A percentile compares a stretch with the other conserved stretches of the same genome.
Conservation (phyloP, 2,113 vertebrate species). For the Halichoerus grypus region DNA sequence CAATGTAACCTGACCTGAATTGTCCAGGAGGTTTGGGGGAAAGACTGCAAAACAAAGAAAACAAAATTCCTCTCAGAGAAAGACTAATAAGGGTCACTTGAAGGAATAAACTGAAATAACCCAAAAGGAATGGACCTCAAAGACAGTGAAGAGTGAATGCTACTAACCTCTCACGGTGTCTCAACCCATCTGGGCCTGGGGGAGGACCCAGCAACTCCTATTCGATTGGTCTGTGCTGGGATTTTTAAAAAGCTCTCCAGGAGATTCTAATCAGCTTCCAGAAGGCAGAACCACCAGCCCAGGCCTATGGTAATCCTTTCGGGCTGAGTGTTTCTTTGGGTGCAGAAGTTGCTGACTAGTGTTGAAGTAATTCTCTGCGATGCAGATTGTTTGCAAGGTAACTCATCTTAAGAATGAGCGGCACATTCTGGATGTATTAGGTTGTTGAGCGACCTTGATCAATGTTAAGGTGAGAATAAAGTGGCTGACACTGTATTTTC, state of each 20-base stretch:
- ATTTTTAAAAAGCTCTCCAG: not conserved
- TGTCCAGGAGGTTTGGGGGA: not conserved
- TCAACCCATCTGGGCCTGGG: not conserved
- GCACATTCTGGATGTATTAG: no score
- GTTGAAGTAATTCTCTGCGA: not conserved
- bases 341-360: not conserved
- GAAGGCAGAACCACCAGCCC: not conserved
- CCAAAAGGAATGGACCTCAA: not conserved
- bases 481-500: not conserved
- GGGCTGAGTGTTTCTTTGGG: accelerated
- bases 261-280: not conserved
- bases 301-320: accelerated
- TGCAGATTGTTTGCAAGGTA: not conserved
- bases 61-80: not conserved
- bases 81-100: not conserved
- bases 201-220: no score
- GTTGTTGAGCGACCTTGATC: not conserved
- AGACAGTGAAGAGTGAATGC: not conserved
- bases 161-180: not conserved
- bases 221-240: no score
- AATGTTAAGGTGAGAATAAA: not conserved
- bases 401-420: not conserved
- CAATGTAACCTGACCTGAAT: not conserved
- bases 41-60: not conserved
- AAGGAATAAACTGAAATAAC: not conserved